A percentile compares a stretch with the other conserved stretches of the same genome.
Conservation (phyloP, 2,113 vertebrate genomes). For the Hippocampus barbouri region DNA sequence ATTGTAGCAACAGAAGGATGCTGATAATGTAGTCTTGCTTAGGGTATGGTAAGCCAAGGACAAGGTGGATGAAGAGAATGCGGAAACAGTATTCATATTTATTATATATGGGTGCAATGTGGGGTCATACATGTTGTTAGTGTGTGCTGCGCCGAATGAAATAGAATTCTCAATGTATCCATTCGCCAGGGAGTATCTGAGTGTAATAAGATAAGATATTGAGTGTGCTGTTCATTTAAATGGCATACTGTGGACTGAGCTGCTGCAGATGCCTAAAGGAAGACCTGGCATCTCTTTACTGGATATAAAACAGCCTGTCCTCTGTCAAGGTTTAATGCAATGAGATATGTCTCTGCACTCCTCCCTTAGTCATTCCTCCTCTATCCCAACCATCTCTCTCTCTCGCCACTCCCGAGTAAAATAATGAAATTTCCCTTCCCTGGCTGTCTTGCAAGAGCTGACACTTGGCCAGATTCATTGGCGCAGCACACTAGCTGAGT, state of each 20-base stretch:
- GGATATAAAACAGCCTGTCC: constrained; percentile 45
- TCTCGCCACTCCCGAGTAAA: constrained; percentile 36
- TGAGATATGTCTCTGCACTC: constrained; percentile 17
- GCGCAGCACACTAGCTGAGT: constrained; percentile 63
- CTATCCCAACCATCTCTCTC: constrained; percentile 13
- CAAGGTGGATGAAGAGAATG: constrained; percentile 10
- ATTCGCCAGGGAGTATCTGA: constrained; percentile 1
- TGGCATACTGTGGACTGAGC: constrained; percentile 24
- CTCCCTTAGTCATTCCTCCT: constrained; percentile 14
- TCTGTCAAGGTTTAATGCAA: constrained; percentile 59
- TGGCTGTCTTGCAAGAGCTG: constrained; percentile 44
- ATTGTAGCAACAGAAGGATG: constrained; percentile 23
- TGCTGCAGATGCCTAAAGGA: constrained; percentile 35
- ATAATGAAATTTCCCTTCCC: constrained; percentile 47
- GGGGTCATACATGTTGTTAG: constrained; percentile 16
- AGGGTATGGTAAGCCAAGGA: constrained; percentile 36
- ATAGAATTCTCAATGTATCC: neutral
- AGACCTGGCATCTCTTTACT: constrained; percentile 28
- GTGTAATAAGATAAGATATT: neutral
- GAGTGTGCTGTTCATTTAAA: constrained; percentile 10
- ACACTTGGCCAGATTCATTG: constrained; percentile 57
- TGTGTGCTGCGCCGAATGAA: neutral
- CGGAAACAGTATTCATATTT: constrained; percentile 13
- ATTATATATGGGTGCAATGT: neutral
- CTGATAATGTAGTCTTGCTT: constrained; percentile 20